Conservation (phyloP, 2,113 vertebrate species). For the Panthera tigris region DNA sequence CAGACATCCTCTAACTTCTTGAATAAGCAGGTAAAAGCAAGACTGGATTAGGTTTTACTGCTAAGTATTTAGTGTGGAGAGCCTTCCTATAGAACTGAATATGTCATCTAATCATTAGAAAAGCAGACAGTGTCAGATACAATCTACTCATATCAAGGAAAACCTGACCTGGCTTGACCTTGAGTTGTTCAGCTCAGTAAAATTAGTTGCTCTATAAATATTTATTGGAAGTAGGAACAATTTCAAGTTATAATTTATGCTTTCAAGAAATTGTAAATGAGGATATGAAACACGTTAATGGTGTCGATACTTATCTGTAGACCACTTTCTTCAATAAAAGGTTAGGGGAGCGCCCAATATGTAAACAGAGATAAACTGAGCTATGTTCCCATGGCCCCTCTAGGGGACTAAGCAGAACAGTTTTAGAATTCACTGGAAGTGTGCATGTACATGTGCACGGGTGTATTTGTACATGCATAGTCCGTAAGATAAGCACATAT, state of each 20-base stretch:
- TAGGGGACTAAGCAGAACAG: neutral
- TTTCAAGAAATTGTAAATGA: neutral
- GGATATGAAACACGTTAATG: neutral
- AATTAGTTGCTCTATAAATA: constrained; percentile 19
- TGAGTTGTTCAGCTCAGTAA: neutral
- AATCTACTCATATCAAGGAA: neutral
- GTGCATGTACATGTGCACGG: too few species aligned
- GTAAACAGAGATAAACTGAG: neutral
- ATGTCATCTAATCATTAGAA: neutral
- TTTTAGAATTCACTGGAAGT: neutral
- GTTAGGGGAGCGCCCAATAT: neutral
- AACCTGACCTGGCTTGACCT: neutral
- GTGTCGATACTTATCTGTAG: neutral
- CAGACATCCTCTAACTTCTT: neutral
- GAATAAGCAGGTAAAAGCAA: neutral
- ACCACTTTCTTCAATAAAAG: neutral
- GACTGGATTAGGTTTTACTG: neutral
- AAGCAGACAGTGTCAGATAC: neutral
- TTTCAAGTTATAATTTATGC: neutral
- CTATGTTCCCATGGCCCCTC: neutral
- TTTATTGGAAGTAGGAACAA: neutral
- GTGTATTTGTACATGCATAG: neutral
- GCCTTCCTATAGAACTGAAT: neutral
- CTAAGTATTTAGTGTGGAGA: neutral
- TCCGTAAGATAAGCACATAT: neutral